Evolutionary conservation across 1,140 invertebrate species (phyloP).

Genomic region (Lordiphosa collinella): DNA sequence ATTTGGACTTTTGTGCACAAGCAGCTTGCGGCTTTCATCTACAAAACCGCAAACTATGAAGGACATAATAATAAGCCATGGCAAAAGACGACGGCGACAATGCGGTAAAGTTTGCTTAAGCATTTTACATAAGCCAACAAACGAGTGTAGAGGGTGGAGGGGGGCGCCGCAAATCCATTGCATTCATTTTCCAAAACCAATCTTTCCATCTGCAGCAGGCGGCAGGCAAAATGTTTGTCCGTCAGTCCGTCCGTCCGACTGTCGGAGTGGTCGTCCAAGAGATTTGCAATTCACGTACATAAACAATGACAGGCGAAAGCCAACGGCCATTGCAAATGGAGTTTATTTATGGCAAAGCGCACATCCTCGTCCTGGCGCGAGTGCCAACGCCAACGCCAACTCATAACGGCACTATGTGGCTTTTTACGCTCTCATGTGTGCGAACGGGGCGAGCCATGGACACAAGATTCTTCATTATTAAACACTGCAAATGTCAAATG

Average conservation of each 20-base stretch:
- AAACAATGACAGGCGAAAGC: conserved; percentile 45
- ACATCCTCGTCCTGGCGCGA: conserved; percentile 3
- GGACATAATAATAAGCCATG: conserved; percentile 1
- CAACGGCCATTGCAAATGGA: conserved; percentile 52
- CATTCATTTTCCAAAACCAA: conserved; percentile 6
- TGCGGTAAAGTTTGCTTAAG: conserved; percentile 42
- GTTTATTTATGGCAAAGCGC: conserved; percentile 53
- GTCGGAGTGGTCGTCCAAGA: conserved; percentile 19
- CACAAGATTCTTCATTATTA: conserved; percentile 27
- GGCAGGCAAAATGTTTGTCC: conserved; percentile 44
- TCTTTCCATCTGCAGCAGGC: conserved; percentile 5
- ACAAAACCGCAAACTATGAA: conserved; percentile 24
- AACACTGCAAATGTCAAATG: conserved; percentile 16
- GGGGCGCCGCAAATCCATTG: neutral
- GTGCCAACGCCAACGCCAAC: conserved; percentile 4
- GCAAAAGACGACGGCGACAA: conserved; percentile 32
- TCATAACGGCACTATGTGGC: conserved; percentile 46
- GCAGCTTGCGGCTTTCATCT: conserved; percentile 27
- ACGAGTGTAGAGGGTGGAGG: neutral
- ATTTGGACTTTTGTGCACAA: conserved; percentile 11
- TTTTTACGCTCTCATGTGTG: conserved; percentile 14
- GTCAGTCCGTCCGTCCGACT: too few relatives aligned
- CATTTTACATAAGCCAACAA: conserved; percentile 22
- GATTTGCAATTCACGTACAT: conserved; percentile 59
- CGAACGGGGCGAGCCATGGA: neutral